phyloP scores from a whole-genome alignment of 2,113 vertebrate genomes.

The Corydoras maculifer region DNA sequence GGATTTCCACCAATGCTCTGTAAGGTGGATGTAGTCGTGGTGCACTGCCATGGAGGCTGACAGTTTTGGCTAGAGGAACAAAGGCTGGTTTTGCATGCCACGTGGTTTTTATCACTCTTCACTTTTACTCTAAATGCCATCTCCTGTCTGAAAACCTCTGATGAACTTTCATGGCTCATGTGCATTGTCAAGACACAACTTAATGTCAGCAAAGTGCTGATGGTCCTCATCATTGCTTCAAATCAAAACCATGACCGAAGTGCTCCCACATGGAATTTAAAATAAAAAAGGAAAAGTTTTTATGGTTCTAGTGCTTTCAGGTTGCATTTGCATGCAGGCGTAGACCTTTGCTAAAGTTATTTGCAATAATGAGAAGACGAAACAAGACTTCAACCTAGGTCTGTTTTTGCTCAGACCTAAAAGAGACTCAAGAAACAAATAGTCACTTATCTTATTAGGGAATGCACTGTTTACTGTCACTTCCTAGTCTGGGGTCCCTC shows the following conservation, averaged over 20 bases:
- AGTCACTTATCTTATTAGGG: constrained; percentile 15
- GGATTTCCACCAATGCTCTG: constrained; percentile 14
- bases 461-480: constrained; percentile 17
- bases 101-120: constrained; percentile 60
- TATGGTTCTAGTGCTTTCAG: constrained; percentile 10
- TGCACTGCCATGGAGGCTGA: constrained; percentile 33
- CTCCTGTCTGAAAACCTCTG: constrained; percentile 46
- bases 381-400: constrained; percentile 21
- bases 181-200: constrained; percentile 22
- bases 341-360: constrained; percentile 11
- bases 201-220: constrained; percentile 18
- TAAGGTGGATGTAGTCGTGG: constrained; percentile 11
- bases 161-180: constrained; percentile 28
- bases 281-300: constrained; percentile 19
- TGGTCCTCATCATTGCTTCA: constrained; percentile 20
- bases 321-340: constrained; percentile 4
- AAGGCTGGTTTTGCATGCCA: constrained; percentile 42
- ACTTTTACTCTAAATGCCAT: constrained; percentile 54
- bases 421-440: constrained; percentile 8
- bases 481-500: not conserved
- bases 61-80: constrained; percentile 49
- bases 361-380: constrained; percentile 30
- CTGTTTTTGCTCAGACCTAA: constrained; percentile 29
- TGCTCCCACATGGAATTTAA: constrained; percentile 22
- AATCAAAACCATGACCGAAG: constrained; percentile 20